Percentiles rank a stretch among this genome's conserved stretches.
Evolutionary conservation across 2,888 invertebrate genomes (phyloP).

Genomic region (Xestia ashworthii): DNA sequence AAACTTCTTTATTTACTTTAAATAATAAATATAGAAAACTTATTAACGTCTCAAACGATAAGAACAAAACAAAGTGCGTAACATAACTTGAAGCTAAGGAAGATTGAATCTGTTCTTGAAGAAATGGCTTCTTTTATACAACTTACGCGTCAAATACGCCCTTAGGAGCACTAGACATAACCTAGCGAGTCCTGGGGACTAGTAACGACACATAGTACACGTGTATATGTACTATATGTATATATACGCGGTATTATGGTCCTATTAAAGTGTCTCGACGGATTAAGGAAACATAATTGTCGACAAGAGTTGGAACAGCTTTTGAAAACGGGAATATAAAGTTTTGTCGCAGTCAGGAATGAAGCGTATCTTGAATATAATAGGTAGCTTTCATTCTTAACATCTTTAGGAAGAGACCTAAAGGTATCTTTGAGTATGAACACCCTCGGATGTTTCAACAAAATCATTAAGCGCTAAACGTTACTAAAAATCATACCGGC

Average conservation of each 20-base stretch:
- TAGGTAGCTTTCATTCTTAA: background rate
- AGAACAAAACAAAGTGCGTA: conserved; percentile 30
- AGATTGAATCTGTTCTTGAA: conserved; percentile 52
- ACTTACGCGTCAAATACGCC: conserved; percentile 51
- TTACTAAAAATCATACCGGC: background rate
- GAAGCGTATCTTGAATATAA: background rate
- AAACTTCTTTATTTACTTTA: conserved; percentile 1
- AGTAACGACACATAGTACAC: conserved; percentile 29
- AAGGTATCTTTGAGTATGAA: background rate
- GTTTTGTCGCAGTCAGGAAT: background rate
- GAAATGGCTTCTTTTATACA: conserved; percentile 52
- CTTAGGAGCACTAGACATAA: conserved; percentile 46
- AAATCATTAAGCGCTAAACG: background rate
- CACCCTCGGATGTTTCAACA: background rate
- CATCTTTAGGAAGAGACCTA: background rate
- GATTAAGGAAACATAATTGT: conserved; percentile 30
- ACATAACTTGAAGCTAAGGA: conserved; percentile 44
- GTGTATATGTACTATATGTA: conserved; percentile 2
- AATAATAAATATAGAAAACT: conserved; percentile 30
- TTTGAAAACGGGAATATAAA: background rate
- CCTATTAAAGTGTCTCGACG: conserved; percentile 34
- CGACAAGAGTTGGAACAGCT: conserved; percentile 3
- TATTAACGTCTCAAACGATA: conserved; percentile 41
- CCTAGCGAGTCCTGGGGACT: conserved; percentile 49
- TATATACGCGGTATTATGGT: conserved; percentile 13